Base-by-base conservation (phyloP, 2,113 vertebrate species). In the Colossoma macropomum region DNA sequence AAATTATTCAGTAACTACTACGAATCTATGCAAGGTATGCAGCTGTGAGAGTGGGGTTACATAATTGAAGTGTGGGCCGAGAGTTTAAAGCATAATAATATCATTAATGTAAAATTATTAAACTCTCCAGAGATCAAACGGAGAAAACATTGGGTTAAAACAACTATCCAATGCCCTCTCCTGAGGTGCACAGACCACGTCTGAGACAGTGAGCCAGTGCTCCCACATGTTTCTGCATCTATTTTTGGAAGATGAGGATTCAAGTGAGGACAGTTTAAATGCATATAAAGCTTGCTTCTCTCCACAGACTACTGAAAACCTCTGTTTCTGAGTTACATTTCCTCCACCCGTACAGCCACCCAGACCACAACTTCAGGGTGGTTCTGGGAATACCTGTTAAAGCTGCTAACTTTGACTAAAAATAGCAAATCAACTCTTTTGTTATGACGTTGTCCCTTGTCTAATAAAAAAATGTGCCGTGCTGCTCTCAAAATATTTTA, bases 341-440 rank as follows among this genome's bases (percentile, higher is more conserved):
- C 85, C 85, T 66, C 71, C 45, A 62, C 74, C 48, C 62, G 23
- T 79, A 79, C 78, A 77, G 74, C 82, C 88, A 68, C 82, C 38
- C 76, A 79, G 66, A 88, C 90, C 89, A 80, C 89, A 89, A 80
- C 75, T 86, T 50, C 72, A 87, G 89, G 89, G 90, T 88, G 90
- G 90, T 88, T 86, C 90, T 76, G 52, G 16, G 48, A 79, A 81
- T 78, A 65, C 85, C 81, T 52, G 81, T 68, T 79, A 77, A 82
- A 85, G 62, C 76, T 82, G 83, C 82, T 85, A 85, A 85, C 34
- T 74, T 72, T 54, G 41, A 81, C 83, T 86, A 85, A 89, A 90
- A 87, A 89, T 84, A 84, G 77, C 86, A 82, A 71, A 71, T 78
- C 32, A 59, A 56, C 65, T 30, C 59, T 75, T 30, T 82, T 77